Base-by-base conservation (phyloP, 64 coral and sea anemone genomes). In the Cladopsammia gracilis region DNA sequence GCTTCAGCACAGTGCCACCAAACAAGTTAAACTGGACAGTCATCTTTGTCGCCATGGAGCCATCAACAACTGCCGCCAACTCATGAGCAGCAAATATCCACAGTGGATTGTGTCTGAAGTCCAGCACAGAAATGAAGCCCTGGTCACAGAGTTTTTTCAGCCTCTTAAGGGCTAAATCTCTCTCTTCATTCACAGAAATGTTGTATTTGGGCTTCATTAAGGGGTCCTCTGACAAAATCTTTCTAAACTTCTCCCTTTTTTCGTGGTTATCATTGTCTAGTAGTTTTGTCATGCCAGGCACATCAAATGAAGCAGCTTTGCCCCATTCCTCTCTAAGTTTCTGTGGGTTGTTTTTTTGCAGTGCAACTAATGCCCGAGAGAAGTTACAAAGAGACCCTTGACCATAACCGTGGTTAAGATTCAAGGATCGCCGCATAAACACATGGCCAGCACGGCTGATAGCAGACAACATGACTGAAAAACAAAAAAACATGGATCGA, bases 11-110 rank as follows among this genome's bases (percentile, higher is more conserved):
- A 73, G 86, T 88, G 6, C 86, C 86, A 88, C 86, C 86, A 88
- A 88, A 88, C 68, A 88, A 58, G 57, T 88, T 88, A 24, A 88
- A 88, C 86, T 88, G 86, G 23, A 88, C 86, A 7, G 86, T 88
- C 86, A 88, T 88, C 68, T 88, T 88, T 26, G 70, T 73, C 12
- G 86, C 86, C 86, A 88, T 88, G 25, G 86, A 70, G 6, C 46
- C 86, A 88, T 88, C 86, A 5, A 88, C 86, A 11, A 73, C 50
- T 6, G 52, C 86, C 7, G 68, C 86, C 18, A 88, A 49, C 48
- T 88, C 86, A 58, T 88, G 86, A 20, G 86, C 86, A 59, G 86
- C 86, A 42, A 88, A 88, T n/a, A 88, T 88, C 86, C 86, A 88
- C 16, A 45, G 70, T 3, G 86, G 86, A 58, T 88, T 88, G 23